These are phyloP conservation scores for Gymnoscelis rufifasciata DNA, from an alignment of 2,888 invertebrate genomes.

Conservation along the genomic window DNA sequence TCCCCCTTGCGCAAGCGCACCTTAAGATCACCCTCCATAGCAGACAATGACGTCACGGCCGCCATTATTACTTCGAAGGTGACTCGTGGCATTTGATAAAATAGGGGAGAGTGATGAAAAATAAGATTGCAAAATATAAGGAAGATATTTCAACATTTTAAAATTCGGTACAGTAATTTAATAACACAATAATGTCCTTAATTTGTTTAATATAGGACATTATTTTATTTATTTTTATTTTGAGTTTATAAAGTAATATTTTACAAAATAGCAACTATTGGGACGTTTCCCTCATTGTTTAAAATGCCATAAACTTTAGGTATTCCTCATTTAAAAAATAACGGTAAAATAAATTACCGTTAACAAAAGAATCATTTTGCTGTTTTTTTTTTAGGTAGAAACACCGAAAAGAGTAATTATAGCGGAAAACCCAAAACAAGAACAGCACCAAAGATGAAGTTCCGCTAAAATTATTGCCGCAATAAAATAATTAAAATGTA, in stretches of 20 bases:
- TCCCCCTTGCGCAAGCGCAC: slow-evolving; percentile 49
- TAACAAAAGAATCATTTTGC: slow-evolving; percentile 15
- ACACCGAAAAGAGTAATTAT: slow-evolving; percentile 10
- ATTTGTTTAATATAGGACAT: too few species aligned
- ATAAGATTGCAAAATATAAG: slow-evolving; percentile 9
- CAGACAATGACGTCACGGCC: slow-evolving; percentile 47
- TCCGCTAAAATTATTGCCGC: slow-evolving; percentile 13
- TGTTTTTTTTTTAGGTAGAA: slow-evolving; percentile 5
- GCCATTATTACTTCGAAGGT: slow-evolving; percentile 33
- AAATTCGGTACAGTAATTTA: too few species aligned
- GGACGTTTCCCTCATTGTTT: neutral
- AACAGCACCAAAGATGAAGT: slow-evolving; percentile 12
- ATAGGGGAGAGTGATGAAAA: slow-evolving; percentile 9
- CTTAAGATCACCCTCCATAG: slow-evolving; percentile 37
- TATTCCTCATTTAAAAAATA: slow-evolving; percentile 3
- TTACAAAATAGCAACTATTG: too few species aligned
- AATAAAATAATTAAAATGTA: slow-evolving; percentile 17
- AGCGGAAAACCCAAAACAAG: slow-evolving; percentile 8
- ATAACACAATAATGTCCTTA: too few species aligned
- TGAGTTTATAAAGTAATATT: too few species aligned
- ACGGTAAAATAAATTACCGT: slow-evolving; percentile 9
- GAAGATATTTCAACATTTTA: too few species aligned
- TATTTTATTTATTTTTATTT: too few species aligned
- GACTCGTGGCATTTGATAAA: slow-evolving; percentile 52
- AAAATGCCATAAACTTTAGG: neutral